Base-by-base conservation (phyloP, 2,888 invertebrate genomes). In the Plusia festucae region DNA sequence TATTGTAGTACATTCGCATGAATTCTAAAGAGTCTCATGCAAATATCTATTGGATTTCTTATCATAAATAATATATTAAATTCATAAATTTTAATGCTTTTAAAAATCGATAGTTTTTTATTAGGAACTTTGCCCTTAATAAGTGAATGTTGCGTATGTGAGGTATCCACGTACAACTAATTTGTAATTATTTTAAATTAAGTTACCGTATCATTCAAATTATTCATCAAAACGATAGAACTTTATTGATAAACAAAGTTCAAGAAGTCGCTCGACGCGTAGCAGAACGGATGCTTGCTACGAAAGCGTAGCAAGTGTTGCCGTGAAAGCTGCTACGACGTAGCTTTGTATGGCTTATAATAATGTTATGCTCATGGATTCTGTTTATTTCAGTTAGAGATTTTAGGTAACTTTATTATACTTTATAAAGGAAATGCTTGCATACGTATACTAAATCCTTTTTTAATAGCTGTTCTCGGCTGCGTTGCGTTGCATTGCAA, bases 1-100 rank as follows among this genome's bases (percentile, higher is more conserved):
- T 63, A 65, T 15, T 24, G 51, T 40, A 34, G n/a, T n/a, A 4
- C n/a, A n/a, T n/a, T 5, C 40, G 40, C n/a, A 6, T n/a, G 5
- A n/a, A 40, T n/a, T 6, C n/a, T 1, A 40, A n/a, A n/a, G 40
- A 40, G n/a, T 6, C 6, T 7, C 7, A 5, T 0, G 15, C n/a
- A n/a, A 24, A 1, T n/a, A 40, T n/a, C 15, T 34, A 15, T 34
- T 34, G 13, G 34, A 15, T 34, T 34, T 15, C 9, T 15, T 34
- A n/a, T n/a, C n/a, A n/a, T n/a, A n/a, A n/a, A n/a, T n/a, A n/a
- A n/a, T n/a, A n/a, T n/a, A n/a, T n/a, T n/a, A n/a, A n/a, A n/a
- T n/a, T n/a, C n/a, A n/a, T n/a, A n/a, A n/a, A n/a, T n/a, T n/a
- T n/a, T n/a, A n/a, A n/a, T n/a, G n/a, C n/a, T n/a, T n/a, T 24